Evolutionary conservation across 2,888 invertebrate genomes (phyloP).

Genomic region (Gortyna flavago): DNA sequence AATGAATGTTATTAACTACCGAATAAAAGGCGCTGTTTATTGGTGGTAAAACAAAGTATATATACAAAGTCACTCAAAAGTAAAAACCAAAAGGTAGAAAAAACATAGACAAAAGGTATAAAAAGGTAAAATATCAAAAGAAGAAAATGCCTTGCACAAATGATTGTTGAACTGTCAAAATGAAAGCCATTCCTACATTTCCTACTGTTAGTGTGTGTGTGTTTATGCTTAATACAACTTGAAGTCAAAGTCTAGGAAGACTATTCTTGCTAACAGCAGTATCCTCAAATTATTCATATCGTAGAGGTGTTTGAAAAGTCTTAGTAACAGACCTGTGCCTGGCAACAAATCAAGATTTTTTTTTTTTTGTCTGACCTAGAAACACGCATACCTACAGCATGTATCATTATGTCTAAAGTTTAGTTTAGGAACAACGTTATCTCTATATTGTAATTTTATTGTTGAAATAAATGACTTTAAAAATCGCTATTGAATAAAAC

Average conservation of each 20-base stretch:
- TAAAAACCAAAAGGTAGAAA: too few relatives aligned
- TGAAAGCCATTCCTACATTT: background rate
- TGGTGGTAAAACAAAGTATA: too few relatives aligned
- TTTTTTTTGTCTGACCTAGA: background rate
- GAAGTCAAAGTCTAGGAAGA: background rate
- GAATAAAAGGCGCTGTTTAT: too few relatives aligned
- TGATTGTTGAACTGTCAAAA: background rate
- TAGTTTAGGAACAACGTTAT: background rate
- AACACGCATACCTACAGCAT: background rate
- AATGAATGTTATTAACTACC: too few relatives aligned
- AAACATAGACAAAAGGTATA: too few relatives aligned
- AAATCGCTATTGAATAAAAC: background rate
- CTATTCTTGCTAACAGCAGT: background rate
- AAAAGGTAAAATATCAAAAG: too few relatives aligned
- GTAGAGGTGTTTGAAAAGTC: background rate
- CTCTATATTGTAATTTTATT: background rate
- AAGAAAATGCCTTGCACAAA: too few relatives aligned
- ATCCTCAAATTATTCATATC: background rate
- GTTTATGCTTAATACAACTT: too few relatives aligned
- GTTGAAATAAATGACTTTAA: background rate
- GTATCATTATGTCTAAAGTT: background rate
- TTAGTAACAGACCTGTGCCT: background rate
- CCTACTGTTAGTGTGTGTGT: too few relatives aligned
- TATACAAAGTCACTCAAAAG: too few relatives aligned
- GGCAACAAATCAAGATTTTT: background rate